These are phyloP conservation scores for Parazoanthus atlanticus DNA, from an alignment of 92 coral and sea anemone species.

Conservation along the genomic window DNA sequence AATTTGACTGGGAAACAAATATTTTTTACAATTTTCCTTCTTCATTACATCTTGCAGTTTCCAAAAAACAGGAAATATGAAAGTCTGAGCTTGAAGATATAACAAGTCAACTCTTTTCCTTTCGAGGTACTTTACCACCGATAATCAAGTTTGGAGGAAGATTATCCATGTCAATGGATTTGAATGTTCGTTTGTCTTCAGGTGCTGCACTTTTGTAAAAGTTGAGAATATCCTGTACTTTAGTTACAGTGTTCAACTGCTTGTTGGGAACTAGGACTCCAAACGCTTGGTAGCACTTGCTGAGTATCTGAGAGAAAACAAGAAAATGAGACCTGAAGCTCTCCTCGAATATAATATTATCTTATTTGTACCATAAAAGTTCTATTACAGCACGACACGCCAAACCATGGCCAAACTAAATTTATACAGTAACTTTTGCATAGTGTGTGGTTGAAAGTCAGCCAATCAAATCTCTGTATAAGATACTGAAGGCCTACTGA, in stretches of 20 bases:
- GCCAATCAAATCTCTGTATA: too few species aligned
- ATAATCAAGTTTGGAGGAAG: conserved; percentile 79
- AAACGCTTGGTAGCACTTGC: conserved; percentile 65
- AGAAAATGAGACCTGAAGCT: neutral
- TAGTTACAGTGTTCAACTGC: conserved; percentile 42
- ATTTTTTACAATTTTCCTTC: neutral
- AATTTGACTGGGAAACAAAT: neutral
- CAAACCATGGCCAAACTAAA: too few species aligned
- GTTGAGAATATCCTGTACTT: conserved; percentile 52
- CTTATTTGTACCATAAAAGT: too few species aligned
- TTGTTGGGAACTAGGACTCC: conserved; percentile 67
- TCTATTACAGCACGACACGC: too few species aligned
- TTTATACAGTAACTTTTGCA: too few species aligned
- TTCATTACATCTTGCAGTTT: neutral
- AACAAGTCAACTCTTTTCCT: conserved; percentile 23
- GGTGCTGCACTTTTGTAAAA: conserved; percentile 58
- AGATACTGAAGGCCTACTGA: too few species aligned
- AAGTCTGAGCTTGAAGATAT: neutral
- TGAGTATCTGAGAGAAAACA: conserved; percentile 54
- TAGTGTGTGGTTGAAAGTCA: too few species aligned
- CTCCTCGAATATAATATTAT: too few species aligned
- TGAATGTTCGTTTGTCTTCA: conserved; percentile 70
- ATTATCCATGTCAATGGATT: conserved; percentile 68
- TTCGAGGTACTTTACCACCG: conserved; percentile 78
- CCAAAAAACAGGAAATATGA: neutral